phyloP scores from a whole-genome alignment of 2,888 invertebrate species.

The Sylvicola cinctus region DNA sequence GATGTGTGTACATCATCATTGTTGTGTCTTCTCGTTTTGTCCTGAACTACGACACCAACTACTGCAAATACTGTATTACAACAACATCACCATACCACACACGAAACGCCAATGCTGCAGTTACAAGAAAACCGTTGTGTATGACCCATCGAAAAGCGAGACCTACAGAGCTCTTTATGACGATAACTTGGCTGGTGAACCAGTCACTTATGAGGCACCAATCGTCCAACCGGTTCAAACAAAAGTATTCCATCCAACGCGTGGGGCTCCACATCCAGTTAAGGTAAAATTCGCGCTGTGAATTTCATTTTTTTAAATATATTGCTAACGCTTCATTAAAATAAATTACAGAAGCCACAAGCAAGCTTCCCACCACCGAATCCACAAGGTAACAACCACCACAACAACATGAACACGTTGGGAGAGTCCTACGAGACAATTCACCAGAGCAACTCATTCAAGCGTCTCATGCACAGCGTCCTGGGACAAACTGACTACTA shows the following conservation, averaged over 20 bases:
- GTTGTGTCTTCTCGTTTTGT: no score
- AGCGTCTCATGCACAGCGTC: slow-evolving; percentile 79
- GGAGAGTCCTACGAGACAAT: slow-evolving; percentile 56
- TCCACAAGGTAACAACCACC: slow-evolving; percentile 7
- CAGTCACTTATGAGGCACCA: slow-evolving; percentile 43
- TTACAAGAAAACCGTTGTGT: slow-evolving; percentile 49
- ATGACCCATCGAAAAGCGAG: slow-evolving; percentile 76
- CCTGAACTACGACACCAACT: no score
- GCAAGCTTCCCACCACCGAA: slow-evolving; percentile 22
- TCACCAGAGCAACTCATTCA: slow-evolving; percentile 82
- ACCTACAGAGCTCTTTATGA: slow-evolving; percentile 75
- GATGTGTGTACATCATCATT: no score
- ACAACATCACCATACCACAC: slow-evolving; percentile 5
- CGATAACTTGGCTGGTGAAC: slow-evolving; percentile 36
- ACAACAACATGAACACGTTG: slow-evolving; percentile 32
- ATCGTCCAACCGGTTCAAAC: slow-evolving; percentile 48
- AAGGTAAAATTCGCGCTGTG: slow-evolving; percentile 14
- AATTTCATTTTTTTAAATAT: neutral
- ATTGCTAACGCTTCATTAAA: no score
- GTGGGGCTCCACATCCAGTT: slow-evolving; percentile 34
- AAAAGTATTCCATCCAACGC: slow-evolving; percentile 47
- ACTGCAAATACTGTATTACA: slow-evolving; percentile 11
- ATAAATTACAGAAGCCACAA: slow-evolving; percentile 12
- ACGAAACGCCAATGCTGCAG: slow-evolving; percentile 13
- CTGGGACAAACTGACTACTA: slow-evolving; percentile 54